Conservation (phyloP, 2,113 vertebrate genomes). For the Thinocorus orbignyianus region DNA sequence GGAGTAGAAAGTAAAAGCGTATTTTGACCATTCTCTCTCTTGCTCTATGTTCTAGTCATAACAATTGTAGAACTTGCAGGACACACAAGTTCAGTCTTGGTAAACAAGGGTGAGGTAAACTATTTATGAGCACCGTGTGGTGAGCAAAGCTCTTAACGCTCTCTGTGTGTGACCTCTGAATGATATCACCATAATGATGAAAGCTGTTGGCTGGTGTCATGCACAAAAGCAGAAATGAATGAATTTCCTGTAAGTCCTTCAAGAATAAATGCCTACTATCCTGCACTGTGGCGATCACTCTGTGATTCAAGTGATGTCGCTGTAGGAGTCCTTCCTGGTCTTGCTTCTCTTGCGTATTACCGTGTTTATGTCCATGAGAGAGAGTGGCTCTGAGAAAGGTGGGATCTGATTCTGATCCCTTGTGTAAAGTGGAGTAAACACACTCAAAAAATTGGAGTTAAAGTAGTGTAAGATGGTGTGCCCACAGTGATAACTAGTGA, state of each 20-base stretch:
- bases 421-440: not conserved
- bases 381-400: not conserved
- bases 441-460: not conserved
- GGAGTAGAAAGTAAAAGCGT: not conserved
- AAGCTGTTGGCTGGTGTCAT: not conserved
- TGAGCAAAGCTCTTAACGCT: not conserved
- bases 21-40: not conserved
- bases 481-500: not conserved
- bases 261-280: not conserved
- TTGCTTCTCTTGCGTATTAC: not conserved
- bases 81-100: not conserved
- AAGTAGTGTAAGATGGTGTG: not conserved
- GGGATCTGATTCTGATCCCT: not conserved
- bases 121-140: not conserved
- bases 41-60: not conserved
- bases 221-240: not conserved
- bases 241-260: not conserved
- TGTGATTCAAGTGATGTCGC: not conserved
- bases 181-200: not conserved
- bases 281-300: accelerated
- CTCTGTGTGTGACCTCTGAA: not conserved
- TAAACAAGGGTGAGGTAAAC: not conserved
- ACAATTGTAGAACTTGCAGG: not conserved
- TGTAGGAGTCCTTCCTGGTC: not conserved
- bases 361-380: not conserved